phyloP scores from a whole-genome alignment of 2,888 invertebrate species.

The Myathropa florea region DNA sequence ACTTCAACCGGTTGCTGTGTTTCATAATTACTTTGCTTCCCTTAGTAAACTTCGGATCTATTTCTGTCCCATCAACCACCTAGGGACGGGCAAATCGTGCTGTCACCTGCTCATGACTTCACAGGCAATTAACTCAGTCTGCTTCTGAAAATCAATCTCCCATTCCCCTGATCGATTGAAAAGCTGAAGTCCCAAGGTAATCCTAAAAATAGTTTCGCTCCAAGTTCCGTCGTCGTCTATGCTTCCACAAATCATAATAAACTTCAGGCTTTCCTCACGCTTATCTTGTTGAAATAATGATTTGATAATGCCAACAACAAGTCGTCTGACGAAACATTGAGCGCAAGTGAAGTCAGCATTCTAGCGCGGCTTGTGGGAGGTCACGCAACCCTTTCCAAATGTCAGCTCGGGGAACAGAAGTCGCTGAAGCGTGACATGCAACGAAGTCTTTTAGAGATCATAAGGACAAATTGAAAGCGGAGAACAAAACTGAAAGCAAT shows the following conservation, averaged over 20 bases:
- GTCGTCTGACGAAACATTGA: neutral
- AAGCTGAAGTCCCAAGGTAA: neutral
- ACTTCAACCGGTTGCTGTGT: neutral
- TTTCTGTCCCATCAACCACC: neutral
- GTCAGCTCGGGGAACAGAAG: neutral
- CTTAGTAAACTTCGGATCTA: neutral
- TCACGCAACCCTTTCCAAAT: neutral
- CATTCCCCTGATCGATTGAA: neutral
- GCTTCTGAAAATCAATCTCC: neutral
- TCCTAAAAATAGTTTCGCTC: neutral
- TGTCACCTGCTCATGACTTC: neutral
- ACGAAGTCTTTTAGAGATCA: neutral
- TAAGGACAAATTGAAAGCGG: constrained; percentile 1
- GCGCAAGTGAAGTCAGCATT: neutral
- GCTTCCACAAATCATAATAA: neutral
- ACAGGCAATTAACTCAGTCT: too few relatives aligned
- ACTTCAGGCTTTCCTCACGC: neutral
- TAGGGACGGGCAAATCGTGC: neutral
- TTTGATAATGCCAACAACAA: neutral
- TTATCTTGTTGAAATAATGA: neutral
- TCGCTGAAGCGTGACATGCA: neutral
- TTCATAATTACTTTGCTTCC: neutral
- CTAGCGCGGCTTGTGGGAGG: neutral
- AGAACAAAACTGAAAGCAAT: neutral
- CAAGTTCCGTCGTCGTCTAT: neutral